Evolutionary conservation across 2,113 vertebrate genomes (phyloP).

Genomic region (Psephotus haematonotus): DNA sequence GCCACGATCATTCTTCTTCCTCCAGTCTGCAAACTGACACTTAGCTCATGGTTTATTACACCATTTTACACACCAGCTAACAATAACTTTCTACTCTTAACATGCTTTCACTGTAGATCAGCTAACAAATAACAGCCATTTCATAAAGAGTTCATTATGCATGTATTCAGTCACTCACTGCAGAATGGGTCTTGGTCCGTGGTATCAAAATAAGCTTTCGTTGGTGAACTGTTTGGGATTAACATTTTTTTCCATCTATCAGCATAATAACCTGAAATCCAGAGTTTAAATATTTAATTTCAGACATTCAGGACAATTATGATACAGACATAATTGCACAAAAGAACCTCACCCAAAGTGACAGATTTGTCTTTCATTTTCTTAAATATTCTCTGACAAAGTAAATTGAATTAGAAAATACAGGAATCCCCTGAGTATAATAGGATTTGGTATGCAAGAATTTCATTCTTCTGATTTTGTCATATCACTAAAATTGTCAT

Average conservation of each 20-base stretch:
- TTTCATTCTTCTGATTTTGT: not conserved
- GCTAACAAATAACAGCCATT: not conserved
- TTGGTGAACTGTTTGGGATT: conserved; percentile 61
- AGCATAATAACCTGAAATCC: conserved; percentile 81
- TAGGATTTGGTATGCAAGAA: not conserved
- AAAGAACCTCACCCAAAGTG: not conserved
- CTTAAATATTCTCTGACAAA: not conserved
- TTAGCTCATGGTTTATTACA: not conserved
- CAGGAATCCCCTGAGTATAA: not conserved
- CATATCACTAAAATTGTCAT: not conserved
- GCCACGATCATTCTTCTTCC: not conserved
- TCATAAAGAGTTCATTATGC: not conserved
- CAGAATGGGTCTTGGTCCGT: conserved; percentile 79
- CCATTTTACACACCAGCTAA: not conserved
- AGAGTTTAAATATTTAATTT: conserved; percentile 1
- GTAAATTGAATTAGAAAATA: not conserved
- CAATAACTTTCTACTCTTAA: not conserved
- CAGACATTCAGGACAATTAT: not conserved
- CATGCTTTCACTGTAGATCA: not conserved
- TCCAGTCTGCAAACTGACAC: not conserved
- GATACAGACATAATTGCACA: not conserved
- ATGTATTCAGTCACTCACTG: conserved; percentile 75
- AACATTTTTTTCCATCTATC: conserved; percentile 80
- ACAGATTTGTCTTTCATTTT: not conserved
- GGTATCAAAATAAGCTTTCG: conserved; percentile 86